Percentiles rank a stretch among this genome's conserved stretches.
phyloP scores from a whole-genome alignment of 2,888 invertebrate species.

The Sesia bembeciformis region DNA sequence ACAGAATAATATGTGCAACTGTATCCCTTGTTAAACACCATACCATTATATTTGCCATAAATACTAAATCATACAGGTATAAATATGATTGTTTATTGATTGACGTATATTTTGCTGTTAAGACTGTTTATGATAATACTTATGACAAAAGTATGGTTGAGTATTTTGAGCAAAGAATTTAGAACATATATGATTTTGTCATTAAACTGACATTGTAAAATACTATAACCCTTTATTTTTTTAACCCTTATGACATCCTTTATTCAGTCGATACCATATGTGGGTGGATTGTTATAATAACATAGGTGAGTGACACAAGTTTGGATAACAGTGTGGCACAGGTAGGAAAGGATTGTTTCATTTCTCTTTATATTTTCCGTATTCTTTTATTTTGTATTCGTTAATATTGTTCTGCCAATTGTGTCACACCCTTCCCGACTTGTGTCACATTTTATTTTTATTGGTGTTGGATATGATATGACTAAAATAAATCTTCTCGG shows the following conservation, averaged over 20 bases:
- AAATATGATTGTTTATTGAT: no score
- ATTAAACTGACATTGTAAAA: background rate
- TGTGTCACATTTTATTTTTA: conserved; percentile 60
- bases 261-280: conserved; percentile 18
- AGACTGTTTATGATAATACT: no score
- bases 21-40: no score
- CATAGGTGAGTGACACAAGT: conserved; percentile 72
- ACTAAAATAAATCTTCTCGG: no score
- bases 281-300: conserved; percentile 19
- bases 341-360: conserved; percentile 57
- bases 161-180: no score
- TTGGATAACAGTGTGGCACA: conserved; percentile 70
- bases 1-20: no score
- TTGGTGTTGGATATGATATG: conserved; percentile 11
- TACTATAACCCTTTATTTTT: background rate
- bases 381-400: conserved; percentile 13
- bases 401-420: conserved; percentile 26
- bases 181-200: background rate
- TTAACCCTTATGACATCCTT: background rate
- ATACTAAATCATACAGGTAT: no score
- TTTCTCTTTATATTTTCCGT: conserved; percentile 8
- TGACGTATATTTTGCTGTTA: no score
- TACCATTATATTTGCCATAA: no score
- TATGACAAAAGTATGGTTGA: no score
- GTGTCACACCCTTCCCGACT: conserved; percentile 75